Evolutionary conservation across 1,140 invertebrate species (phyloP).

Genomic region (Steinernema khuongi): DNA sequence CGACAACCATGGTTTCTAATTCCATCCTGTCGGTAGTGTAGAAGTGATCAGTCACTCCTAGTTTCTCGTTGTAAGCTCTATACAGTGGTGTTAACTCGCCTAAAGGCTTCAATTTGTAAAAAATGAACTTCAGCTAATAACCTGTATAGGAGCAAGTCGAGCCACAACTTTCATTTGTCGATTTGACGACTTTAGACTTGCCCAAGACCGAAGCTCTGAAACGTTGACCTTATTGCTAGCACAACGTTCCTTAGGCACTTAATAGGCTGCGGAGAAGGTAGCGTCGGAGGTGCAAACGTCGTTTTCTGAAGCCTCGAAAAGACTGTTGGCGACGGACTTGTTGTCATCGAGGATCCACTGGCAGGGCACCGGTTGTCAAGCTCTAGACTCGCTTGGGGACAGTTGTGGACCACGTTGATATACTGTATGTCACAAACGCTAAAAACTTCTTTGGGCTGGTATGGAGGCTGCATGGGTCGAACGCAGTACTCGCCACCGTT

Average conservation of each 20-base stretch:
- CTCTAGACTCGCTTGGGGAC: not conserved
- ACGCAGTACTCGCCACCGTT: slow-evolving; percentile 8
- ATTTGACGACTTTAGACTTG: no score
- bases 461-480: not conserved
- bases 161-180: no score
- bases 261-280: no score
- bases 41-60: slow-evolving; percentile 45
- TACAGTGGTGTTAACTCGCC: slow-evolving; percentile 40
- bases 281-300: not conserved
- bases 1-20: slow-evolving; percentile 34
- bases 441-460: not conserved
- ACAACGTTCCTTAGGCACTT: no score
- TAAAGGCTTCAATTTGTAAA: slow-evolving; percentile 29
- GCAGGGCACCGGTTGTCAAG: not conserved
- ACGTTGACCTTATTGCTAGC: no score
- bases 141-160: no score
- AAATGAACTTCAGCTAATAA: no score
- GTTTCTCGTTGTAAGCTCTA: slow-evolving; percentile 43
- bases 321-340: not conserved
- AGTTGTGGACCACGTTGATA: slow-evolving; percentile 3
- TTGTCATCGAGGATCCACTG: not conserved
- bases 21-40: slow-evolving; percentile 50
- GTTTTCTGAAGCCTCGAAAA: not conserved
- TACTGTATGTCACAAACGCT: slow-evolving; percentile 5
- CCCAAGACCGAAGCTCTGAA: no score